These are phyloP conservation scores for Drosophila tropicalis DNA, from an alignment of 1,140 invertebrate species.

Conservation along the genomic window DNA sequence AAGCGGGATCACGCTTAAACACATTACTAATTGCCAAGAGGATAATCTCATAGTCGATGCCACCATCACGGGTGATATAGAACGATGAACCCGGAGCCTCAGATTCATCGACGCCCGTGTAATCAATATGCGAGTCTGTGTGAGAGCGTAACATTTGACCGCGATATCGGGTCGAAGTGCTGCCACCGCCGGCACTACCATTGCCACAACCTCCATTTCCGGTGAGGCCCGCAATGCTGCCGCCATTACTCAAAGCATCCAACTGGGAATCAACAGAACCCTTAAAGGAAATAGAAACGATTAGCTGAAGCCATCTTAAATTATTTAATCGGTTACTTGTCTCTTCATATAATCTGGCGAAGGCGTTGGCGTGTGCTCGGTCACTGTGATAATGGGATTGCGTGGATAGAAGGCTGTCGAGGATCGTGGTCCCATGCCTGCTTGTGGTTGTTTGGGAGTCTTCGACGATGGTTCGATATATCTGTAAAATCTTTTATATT, in stretches of 20 bases:
- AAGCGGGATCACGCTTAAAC: slow-evolving; percentile 88
- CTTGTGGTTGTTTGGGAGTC: slow-evolving; percentile 64
- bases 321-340: slow-evolving; percentile 85
- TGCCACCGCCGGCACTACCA: slow-evolving; percentile 63
- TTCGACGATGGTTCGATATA: slow-evolving; percentile 80
- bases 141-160: slow-evolving; percentile 90
- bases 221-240: slow-evolving; percentile 72
- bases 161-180: slow-evolving; percentile 67
- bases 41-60: slow-evolving; percentile 95
- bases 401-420: slow-evolving; percentile 84
- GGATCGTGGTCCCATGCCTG: slow-evolving; percentile 51
- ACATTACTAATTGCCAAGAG: slow-evolving; percentile 94
- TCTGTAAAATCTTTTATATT: slow-evolving; percentile 82
- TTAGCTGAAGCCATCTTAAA: neutral
- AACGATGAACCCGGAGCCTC: slow-evolving; percentile 94
- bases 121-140: slow-evolving; percentile 97
- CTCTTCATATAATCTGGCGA: slow-evolving; percentile 91
- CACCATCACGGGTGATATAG: slow-evolving; percentile 97
- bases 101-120: slow-evolving; percentile 89
- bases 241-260: slow-evolving; percentile 87
- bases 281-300: slow-evolving; percentile 73
- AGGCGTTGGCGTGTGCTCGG: slow-evolving; percentile 95
- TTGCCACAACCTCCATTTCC: slow-evolving; percentile 59
- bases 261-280: slow-evolving; percentile 92
- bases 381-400: slow-evolving; percentile 98